phyloP scores from a whole-genome alignment of 1,140 invertebrate species.

The Dryas iulia region DNA sequence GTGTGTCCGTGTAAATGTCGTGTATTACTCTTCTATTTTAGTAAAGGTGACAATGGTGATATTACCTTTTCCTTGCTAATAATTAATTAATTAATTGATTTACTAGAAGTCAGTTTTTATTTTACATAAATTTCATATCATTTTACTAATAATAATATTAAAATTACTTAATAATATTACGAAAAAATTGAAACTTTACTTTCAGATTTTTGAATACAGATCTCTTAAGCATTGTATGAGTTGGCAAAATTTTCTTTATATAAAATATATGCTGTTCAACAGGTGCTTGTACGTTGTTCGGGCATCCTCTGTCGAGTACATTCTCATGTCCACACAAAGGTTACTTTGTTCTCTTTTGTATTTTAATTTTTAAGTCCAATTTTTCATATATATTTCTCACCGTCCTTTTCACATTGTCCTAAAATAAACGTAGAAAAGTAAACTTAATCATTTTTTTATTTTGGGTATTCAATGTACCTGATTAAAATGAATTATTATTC shows the following conservation, averaged over 20 bases:
- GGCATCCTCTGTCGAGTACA: slow-evolving; percentile 7
- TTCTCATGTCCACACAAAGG: slow-evolving; percentile 14
- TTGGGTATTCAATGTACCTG: neutral
- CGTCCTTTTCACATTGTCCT: neutral
- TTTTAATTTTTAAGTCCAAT: neutral
- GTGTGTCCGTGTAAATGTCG: too few species aligned
- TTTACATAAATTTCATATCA: too few species aligned
- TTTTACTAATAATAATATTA: too few species aligned
- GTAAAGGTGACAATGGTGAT: too few species aligned
- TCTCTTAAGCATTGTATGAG: neutral
- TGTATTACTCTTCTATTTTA: too few species aligned
- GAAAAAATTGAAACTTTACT: neutral
- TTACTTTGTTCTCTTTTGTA: slow-evolving; percentile 8
- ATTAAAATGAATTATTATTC: too few species aligned
- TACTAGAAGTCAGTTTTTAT: too few species aligned
- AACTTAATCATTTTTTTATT: neutral
- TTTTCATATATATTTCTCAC: neutral
- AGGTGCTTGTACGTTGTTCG: slow-evolving; percentile 11
- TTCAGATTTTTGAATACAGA: neutral
- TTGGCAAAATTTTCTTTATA: slow-evolving; percentile 7
- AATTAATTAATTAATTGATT: too few species aligned
- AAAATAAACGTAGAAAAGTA: neutral
- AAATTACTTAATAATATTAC: too few species aligned
- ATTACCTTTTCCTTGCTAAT: too few species aligned
- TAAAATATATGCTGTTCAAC: slow-evolving; percentile 17